Percentiles rank a stretch among this genome's conserved stretches.
These are phyloP conservation scores for Dermochelys coriacea DNA, from an alignment of 2,797 vertebrate genomes.

Conservation along the genomic window DNA sequence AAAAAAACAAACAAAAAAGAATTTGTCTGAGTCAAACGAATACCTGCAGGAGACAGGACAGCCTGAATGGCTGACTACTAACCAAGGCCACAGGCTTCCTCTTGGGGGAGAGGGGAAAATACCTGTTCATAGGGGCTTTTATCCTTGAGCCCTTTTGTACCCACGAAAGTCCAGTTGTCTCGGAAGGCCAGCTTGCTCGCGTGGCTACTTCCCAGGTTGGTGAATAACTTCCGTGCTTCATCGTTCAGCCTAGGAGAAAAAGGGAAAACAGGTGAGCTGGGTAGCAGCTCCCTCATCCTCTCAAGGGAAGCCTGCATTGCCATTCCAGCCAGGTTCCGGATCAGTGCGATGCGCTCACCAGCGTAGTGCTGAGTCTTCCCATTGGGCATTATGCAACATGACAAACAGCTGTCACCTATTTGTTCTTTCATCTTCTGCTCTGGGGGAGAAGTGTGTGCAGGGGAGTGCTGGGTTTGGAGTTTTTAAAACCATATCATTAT, in stretches of 20 bases:
- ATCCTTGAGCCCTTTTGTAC: slow-evolving; percentile 75
- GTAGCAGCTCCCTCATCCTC: background rate
- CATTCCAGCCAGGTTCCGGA: background rate
- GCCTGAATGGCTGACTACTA: background rate
- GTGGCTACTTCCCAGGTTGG: slow-evolving; percentile 84
- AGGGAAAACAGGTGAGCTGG: background rate
- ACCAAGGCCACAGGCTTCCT: background rate
- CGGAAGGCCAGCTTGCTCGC: slow-evolving; percentile 79
- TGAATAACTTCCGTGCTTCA: slow-evolving; percentile 79
- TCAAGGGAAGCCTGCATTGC: background rate
- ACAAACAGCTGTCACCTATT: background rate
- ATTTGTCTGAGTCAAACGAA: background rate
- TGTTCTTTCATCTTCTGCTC: background rate
- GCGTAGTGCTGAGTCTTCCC: background rate
- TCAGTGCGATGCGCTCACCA: background rate
- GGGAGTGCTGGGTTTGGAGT: background rate
- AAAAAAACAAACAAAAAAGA: background rate
- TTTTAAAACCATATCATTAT: background rate
- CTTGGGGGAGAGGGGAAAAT: background rate
- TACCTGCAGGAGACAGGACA: background rate
- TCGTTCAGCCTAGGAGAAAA: slow-evolving; percentile 84
- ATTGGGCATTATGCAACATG: rapidly evolving
- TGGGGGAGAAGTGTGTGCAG: background rate
- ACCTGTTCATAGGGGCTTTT: slow-evolving; percentile 91
- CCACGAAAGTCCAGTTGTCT: slow-evolving; percentile 93